Conservation (phyloP, 1,140 invertebrate genomes). For the Drosophila triauraria region DNA sequence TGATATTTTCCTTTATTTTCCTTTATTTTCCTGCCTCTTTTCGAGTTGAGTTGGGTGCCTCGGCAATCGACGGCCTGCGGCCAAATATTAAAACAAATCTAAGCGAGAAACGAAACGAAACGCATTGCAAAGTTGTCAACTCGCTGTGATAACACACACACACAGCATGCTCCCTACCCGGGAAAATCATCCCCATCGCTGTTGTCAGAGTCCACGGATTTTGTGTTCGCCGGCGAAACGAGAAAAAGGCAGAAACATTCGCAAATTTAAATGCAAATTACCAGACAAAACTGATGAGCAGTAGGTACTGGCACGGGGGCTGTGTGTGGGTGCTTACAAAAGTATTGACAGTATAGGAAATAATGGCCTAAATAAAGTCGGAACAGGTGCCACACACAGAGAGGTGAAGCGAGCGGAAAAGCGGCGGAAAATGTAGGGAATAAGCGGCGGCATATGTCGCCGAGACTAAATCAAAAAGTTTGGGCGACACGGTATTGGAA, state of each 20-base stretch:
- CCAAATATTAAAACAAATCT: constrained; percentile 80
- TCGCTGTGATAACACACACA: constrained; percentile 65
- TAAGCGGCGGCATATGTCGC: constrained; percentile 64
- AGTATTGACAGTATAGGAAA: constrained; percentile 73
- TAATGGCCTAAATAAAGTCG: constrained; percentile 65
- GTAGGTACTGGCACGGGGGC: not conserved
- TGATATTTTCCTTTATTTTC: constrained; percentile 19
- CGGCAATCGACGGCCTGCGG: constrained; percentile 60
- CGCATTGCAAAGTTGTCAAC: constrained; percentile 82
- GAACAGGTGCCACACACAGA: constrained; percentile 5
- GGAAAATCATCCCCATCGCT: not conserved
- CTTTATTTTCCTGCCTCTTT: not conserved
- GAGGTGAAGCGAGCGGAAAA: constrained; percentile 3
- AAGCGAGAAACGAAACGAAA: constrained; percentile 70
- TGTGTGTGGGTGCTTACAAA: constrained; percentile 8
- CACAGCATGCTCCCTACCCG: not conserved
- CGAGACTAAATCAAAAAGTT: constrained; percentile 36
- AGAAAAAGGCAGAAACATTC: constrained; percentile 80
- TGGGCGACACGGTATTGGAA: not conserved
- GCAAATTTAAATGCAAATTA: constrained; percentile 83
- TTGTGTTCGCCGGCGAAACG: constrained; percentile 57
- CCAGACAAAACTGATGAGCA: constrained; percentile 59
- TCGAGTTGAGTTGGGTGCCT: constrained; percentile 51
- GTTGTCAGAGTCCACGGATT: constrained; percentile 24
- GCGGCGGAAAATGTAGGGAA: constrained; percentile 5